phyloP scores from a whole-genome alignment of 2,113 vertebrate genomes.

The Miniopterus natalensis region DNA sequence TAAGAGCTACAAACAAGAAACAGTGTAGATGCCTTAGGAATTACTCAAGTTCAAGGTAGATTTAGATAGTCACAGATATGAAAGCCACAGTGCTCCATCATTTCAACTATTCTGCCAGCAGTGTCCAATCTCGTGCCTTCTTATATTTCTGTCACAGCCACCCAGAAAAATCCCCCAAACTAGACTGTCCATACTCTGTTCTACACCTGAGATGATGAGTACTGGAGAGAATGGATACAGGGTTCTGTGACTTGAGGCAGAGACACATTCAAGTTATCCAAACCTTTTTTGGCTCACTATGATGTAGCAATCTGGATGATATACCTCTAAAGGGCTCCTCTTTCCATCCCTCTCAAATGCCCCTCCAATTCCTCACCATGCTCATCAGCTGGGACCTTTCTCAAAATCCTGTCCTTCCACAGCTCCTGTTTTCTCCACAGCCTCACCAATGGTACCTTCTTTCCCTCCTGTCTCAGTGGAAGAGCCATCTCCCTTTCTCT shows the following conservation, averaged over 20 bases:
- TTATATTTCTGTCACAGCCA: slow-evolving; percentile 47
- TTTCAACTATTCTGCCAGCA: slow-evolving; percentile 46
- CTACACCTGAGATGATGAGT: background rate
- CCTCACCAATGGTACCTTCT: background rate
- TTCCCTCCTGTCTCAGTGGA: background rate
- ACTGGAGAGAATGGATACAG: slow-evolving; percentile 6
- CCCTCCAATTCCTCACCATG: background rate
- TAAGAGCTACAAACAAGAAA: slow-evolving; percentile 62
- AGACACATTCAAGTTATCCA: slow-evolving; percentile 51
- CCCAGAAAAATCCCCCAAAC: slow-evolving; percentile 44
- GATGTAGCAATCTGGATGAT: background rate
- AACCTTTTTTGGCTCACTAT: background rate
- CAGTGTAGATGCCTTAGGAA: background rate
- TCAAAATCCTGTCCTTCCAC: slow-evolving; percentile 35
- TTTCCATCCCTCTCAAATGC: slow-evolving; percentile 52
- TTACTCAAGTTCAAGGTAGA: slow-evolving; percentile 40
- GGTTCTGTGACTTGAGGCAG: background rate
- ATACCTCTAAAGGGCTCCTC: background rate
- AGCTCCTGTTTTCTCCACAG: slow-evolving; percentile 14
- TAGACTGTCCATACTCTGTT: background rate
- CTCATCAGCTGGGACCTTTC: background rate
- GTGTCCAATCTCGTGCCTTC: background rate
- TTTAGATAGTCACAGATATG: slow-evolving; percentile 32
- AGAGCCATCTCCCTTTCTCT: background rate
- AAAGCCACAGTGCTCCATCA: background rate